Evolutionary conservation across 1,140 invertebrate species (phyloP).

Genomic region (Calycopis cecrops): DNA sequence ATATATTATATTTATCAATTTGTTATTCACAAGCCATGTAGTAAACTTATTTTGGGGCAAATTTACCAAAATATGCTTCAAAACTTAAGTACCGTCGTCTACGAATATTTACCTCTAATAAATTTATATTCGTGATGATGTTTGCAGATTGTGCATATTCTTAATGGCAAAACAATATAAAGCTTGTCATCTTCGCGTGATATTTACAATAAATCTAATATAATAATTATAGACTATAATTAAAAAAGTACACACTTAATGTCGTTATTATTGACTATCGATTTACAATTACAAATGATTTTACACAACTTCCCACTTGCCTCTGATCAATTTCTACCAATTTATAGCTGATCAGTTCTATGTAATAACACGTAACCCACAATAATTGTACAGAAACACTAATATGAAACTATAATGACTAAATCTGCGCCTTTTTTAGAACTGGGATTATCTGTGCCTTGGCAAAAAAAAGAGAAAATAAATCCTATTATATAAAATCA

Average conservation of each 20-base stretch:
- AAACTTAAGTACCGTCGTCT: background rate
- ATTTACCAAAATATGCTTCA: too few relatives aligned
- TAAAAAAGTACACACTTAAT: conserved; percentile 10
- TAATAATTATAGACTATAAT: background rate
- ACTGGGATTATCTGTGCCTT: too few relatives aligned
- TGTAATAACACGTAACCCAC: background rate
- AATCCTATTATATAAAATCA: background rate
- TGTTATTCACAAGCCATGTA: too few relatives aligned
- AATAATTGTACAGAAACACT: background rate
- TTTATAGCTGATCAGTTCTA: background rate
- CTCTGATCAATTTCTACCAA: background rate
- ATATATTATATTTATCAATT: too few relatives aligned
- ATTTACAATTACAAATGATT: conserved; percentile 7
- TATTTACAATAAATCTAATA: conserved; percentile 10
- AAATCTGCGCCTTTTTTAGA: too few relatives aligned
- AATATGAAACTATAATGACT: too few relatives aligned
- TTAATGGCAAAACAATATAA: conserved; percentile 1
- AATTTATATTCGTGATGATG: background rate
- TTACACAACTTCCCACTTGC: background rate
- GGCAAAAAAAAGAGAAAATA: too few relatives aligned
- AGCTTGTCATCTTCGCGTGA: background rate
- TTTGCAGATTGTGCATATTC: conserved; percentile 2
- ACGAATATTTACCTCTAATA: too few relatives aligned
- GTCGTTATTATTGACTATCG: conserved; percentile 6
- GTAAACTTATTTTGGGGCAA: too few relatives aligned